Percentiles rank a stretch among this genome's conserved stretches.
Conservation (phyloP, 2,888 invertebrate genomes). For the Herminia tarsipennalis region DNA sequence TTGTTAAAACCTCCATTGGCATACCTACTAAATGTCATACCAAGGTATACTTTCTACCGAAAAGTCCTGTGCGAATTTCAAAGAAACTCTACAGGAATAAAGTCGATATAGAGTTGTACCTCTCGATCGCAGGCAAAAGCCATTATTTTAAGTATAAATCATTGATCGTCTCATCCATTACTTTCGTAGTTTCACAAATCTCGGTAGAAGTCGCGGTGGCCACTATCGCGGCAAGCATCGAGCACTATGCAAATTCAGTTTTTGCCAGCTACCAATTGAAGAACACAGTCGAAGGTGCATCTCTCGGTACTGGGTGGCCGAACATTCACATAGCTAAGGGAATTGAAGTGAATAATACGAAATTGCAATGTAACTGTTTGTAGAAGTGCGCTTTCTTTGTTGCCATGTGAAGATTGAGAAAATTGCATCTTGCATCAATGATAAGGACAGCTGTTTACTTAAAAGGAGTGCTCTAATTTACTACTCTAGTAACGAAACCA, state of each 20-base stretch:
- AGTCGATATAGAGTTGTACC: no score
- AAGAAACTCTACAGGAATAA: no score
- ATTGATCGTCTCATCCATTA: constrained; percentile 46
- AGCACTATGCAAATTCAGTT: constrained; percentile 83
- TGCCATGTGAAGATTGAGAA: neutral
- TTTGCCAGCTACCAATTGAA: constrained; percentile 82
- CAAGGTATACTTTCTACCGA: no score
- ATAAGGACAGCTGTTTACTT: no score
- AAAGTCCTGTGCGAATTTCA: no score
- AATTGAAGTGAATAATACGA: constrained; percentile 34
- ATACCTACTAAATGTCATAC: no score
- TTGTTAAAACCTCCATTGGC: no score
- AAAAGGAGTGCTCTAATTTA: no score
- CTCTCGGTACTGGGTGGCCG: constrained; percentile 71
- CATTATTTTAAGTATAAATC: neutral
- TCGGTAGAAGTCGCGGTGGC: constrained; percentile 57
- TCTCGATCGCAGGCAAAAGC: constrained; percentile 5
- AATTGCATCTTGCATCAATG: no score
- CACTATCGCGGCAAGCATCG: constrained; percentile 76
- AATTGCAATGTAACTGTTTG: constrained; percentile 31
- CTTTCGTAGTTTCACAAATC: constrained; percentile 46
- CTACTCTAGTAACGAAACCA: no score
- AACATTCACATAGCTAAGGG: constrained; percentile 24
- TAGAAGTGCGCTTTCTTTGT: constrained; percentile 10
- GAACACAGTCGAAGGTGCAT: constrained; percentile 62